A percentile compares a stretch with the other conserved stretches of the same genome.
phyloP scores from a whole-genome alignment of 1,140 invertebrate species.

The Lerema accius region DNA sequence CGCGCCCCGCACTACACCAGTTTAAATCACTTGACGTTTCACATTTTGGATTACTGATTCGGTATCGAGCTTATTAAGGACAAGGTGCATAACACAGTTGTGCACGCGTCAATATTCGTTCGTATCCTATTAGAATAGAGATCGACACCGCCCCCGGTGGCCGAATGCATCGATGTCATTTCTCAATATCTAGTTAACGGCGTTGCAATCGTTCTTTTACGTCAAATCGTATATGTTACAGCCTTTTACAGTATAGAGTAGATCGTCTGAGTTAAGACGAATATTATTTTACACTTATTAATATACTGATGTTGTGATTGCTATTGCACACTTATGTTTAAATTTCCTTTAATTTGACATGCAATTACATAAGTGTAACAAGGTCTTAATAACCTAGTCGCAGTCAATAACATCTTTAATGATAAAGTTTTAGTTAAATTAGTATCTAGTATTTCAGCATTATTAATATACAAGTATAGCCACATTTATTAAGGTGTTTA shows the following conservation, averaged over 20 bases:
- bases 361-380: not conserved
- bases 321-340: not conserved
- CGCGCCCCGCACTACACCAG: conserved; percentile 62
- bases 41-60: conserved; percentile 63
- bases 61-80: conserved; percentile 63
- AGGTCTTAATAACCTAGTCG: not conserved
- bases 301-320: conserved; percentile 14
- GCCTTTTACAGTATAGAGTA: conserved; percentile 1
- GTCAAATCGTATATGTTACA: conserved; percentile 42
- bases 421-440: conserved; percentile 34
- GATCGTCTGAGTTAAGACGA: not conserved
- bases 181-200: conserved; percentile 62
- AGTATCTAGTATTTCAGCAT: conserved; percentile 35
- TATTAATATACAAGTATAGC: conserved; percentile 21
- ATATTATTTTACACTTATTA: conserved; percentile 1
- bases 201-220: conserved; percentile 63
- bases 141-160: conserved; percentile 55
- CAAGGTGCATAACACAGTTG: conserved; percentile 64
- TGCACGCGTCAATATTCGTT: conserved; percentile 54
- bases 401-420: not conserved
- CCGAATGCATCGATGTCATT: conserved; percentile 72
- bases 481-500: conserved; percentile 27
- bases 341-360: not conserved
- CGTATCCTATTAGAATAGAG: conserved; percentile 44
- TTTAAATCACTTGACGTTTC: conserved; percentile 77